These are phyloP conservation scores for Hydrocynus forskahlii DNA, from an alignment of 2,797 vertebrate genomes.

Conservation along the genomic window DNA sequence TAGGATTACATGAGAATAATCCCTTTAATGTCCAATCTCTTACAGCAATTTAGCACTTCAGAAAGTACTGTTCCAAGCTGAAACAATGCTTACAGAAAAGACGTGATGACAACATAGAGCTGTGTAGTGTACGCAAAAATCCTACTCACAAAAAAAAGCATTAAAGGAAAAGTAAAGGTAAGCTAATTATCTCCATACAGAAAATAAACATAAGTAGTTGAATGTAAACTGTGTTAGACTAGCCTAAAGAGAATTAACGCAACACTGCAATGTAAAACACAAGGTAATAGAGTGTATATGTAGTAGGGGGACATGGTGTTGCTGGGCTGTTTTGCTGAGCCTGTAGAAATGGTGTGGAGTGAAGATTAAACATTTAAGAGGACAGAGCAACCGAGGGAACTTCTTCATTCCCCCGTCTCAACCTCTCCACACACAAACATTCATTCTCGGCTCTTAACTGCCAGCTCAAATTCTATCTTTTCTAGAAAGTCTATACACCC, in stretches of 20 bases:
- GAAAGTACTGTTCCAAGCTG: constrained; percentile 89
- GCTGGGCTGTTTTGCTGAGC: constrained; percentile 12
- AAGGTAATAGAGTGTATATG: neutral
- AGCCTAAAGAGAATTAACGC: neutral
- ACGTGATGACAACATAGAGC: constrained; percentile 49
- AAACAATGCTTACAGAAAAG: constrained; percentile 86
- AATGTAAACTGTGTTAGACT: neutral
- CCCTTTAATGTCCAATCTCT: constrained; percentile 91
- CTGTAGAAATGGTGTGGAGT: constrained; percentile 4
- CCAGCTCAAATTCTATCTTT: neutral
- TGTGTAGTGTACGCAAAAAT: constrained; percentile 22
- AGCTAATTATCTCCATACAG: constrained; percentile 12
- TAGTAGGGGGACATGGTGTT: neutral
- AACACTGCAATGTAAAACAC: neutral
- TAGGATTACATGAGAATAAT: constrained; percentile 95
- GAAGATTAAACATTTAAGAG: constrained; percentile 23
- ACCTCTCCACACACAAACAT: constrained; percentile 14
- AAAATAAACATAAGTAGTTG: neutral
- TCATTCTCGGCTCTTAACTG: neutral
- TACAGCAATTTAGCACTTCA: constrained; percentile 90
- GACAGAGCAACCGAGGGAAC: neutral
- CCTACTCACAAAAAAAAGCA: neutral
- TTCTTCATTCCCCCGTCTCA: neutral
- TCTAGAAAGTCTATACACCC: neutral
- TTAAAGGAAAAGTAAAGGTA: neutral